Percentiles rank a stretch among this genome's conserved stretches.
These are phyloP conservation scores for Thyatira batis DNA, from an alignment of 2,888 invertebrate species.

Conservation along the genomic window DNA sequence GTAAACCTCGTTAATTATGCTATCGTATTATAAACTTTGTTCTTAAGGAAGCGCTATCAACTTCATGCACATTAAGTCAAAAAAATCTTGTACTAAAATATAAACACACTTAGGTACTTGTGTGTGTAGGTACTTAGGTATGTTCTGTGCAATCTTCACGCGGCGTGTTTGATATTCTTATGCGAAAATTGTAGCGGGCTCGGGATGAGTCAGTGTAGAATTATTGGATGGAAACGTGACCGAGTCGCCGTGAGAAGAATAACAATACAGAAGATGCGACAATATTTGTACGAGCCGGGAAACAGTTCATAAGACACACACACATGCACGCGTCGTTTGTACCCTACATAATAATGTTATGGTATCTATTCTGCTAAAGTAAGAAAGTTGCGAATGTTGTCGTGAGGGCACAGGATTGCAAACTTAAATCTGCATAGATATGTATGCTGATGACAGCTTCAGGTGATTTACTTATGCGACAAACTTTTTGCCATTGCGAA, in stretches of 20 bases:
- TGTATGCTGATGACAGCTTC: background rate
- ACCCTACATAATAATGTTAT: conserved; percentile 4
- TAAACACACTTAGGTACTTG: background rate
- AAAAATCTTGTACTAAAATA: background rate
- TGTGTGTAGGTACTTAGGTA: background rate
- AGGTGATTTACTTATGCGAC: background rate
- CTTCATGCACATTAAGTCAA: background rate
- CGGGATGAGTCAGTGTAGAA: conserved; percentile 69
- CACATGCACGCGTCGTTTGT: conserved; percentile 17
- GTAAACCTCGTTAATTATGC: conserved; percentile 14
- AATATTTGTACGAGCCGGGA: conserved; percentile 45
- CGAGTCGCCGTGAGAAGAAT: conserved; percentile 60
- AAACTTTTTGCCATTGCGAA: background rate
- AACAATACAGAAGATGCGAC: conserved; percentile 55
- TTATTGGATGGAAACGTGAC: conserved; percentile 76
- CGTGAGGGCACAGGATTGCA: background rate
- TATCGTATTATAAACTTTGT: conserved; percentile 13
- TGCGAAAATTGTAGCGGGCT: conserved; percentile 66
- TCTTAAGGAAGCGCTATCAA: background rate
- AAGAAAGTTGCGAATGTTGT: conserved; percentile 1
- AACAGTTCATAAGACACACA: conserved; percentile 14
- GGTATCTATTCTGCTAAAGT: background rate
- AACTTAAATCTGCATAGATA: conserved; percentile 1
- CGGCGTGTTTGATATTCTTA: conserved; percentile 67
- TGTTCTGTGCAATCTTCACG: conserved; percentile 35